phyloP scores from a whole-genome alignment of 2,797 vertebrate species.

The Acrocephalus scirpaceus region DNA sequence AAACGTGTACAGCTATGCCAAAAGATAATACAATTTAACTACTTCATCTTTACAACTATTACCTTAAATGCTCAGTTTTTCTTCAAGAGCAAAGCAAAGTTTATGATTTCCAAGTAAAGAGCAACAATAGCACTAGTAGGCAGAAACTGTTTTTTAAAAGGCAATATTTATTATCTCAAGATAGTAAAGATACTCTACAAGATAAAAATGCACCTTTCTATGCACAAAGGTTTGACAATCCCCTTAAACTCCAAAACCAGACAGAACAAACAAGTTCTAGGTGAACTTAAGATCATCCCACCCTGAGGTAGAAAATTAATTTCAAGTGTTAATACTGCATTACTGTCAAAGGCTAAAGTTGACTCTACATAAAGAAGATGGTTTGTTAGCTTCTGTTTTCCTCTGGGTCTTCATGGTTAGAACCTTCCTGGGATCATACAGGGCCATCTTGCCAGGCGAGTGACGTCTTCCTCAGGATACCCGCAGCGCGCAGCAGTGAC shows the following conservation, averaged over 20 bases:
- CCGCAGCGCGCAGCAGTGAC: background rate
- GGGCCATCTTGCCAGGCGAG: constrained; percentile 35
- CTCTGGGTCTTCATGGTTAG: background rate
- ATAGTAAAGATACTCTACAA: background rate
- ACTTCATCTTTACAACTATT: background rate
- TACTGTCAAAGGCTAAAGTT: background rate
- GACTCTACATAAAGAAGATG: background rate
- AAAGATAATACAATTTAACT: background rate
- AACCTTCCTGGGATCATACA: background rate
- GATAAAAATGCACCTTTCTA: background rate
- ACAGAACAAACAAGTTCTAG: background rate
- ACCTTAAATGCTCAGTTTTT: background rate
- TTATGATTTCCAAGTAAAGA: background rate
- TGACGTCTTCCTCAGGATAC: fast-evolving
- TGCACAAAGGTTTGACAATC: background rate
- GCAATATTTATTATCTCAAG: constrained; percentile 7
- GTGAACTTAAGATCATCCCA: background rate
- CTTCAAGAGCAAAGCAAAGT: background rate
- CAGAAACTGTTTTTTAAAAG: background rate
- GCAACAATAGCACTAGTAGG: background rate
- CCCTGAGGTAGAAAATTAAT: background rate
- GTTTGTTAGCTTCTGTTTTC: background rate
- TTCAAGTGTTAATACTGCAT: background rate
- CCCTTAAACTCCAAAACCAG: background rate
- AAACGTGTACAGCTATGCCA: background rate